These are phyloP conservation scores for Rotaria macrura DNA, from an alignment of 2,888 invertebrate species.

Conservation along the genomic window DNA sequence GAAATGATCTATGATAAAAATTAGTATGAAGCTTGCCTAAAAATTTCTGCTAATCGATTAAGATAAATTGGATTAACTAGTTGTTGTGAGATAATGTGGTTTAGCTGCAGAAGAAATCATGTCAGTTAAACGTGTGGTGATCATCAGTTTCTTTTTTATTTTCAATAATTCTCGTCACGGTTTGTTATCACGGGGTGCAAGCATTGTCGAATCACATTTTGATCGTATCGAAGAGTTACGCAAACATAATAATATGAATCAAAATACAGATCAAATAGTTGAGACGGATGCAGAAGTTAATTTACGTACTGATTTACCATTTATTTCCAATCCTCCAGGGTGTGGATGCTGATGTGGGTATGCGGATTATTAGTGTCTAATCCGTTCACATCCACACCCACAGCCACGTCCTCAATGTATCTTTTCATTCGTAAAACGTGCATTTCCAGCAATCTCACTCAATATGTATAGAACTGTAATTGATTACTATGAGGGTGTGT, in stretches of 20 bases:
- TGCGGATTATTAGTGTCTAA: too few species aligned
- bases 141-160: not conserved
- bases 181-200: not conserved
- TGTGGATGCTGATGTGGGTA: too few species aligned
- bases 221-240: slow-evolving; percentile 16
- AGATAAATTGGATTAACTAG: not conserved
- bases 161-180: not conserved
- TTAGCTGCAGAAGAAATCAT: not conserved
- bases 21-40: not conserved
- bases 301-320: slow-evolving; percentile 5
- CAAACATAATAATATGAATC: not conserved
- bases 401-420: too few species aligned
- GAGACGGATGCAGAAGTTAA: slow-evolving; percentile 1
- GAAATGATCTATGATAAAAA: not conserved
- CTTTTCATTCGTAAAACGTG: too few species aligned
- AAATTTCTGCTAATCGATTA: not conserved
- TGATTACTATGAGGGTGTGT: too few species aligned
- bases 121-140: not conserved
- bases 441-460: too few species aligned
- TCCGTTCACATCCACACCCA: too few species aligned
- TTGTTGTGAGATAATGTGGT: not conserved
- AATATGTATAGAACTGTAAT: too few species aligned
- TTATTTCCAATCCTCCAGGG: slow-evolving; percentile 14
- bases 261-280: slow-evolving; percentile 9
- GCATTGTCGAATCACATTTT: not conserved